phyloP scores from a whole-genome alignment of 2,797 vertebrate species.

The Malurus leucopterus region DNA sequence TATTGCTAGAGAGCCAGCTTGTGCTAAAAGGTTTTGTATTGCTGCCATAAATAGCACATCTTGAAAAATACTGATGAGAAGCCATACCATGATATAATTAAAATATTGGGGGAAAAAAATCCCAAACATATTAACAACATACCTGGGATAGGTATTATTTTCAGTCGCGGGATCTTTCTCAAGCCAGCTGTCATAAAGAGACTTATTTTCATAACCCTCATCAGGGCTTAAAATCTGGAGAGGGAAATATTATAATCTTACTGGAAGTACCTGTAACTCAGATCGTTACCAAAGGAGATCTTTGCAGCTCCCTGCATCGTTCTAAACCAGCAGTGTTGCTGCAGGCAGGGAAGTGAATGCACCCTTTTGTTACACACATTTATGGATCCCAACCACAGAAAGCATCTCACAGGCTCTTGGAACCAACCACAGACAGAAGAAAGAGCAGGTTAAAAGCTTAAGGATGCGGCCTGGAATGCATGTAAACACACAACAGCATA shows the following conservation, averaged over 20 bases:
- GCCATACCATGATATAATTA: not conserved
- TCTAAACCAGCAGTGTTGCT: not conserved
- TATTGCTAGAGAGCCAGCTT: not conserved
- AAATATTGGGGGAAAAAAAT: not conserved
- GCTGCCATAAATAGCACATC: not conserved
- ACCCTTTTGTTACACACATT: not conserved
- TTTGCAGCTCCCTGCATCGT: not conserved
- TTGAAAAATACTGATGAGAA: not conserved
- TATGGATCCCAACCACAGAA: not conserved
- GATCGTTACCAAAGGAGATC: not conserved
- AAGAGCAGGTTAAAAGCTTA: not conserved
- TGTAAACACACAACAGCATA: not conserved
- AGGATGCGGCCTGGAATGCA: not conserved
- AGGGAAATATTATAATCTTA: not conserved
- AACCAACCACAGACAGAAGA: not conserved
- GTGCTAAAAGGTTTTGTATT: not conserved
- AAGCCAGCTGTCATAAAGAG: slow-evolving; percentile 92
- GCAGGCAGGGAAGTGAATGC: not conserved
- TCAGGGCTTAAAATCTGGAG: slow-evolving; percentile 88
- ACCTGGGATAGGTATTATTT: slow-evolving; percentile 83
- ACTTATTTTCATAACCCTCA: slow-evolving; percentile 82
- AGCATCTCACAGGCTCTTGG: not conserved
- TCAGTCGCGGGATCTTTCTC: slow-evolving; percentile 81
- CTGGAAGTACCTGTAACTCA: not conserved
- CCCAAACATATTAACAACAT: not conserved